Base-by-base conservation (phyloP, 2,888 invertebrate genomes). In the Leptopilina myrica region DNA sequence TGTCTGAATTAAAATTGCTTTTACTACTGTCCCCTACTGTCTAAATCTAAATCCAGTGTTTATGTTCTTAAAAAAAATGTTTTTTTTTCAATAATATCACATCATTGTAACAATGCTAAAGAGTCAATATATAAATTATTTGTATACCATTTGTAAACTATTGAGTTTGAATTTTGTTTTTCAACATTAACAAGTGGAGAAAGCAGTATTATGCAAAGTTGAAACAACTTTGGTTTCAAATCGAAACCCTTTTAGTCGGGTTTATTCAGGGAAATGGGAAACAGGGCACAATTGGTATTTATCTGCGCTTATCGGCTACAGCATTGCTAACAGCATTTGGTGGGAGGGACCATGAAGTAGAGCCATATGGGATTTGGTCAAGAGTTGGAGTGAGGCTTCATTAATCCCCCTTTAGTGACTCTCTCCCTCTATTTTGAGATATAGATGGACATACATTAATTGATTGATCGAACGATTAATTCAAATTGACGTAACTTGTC, bases 381-480 rank as follows among this genome's bases (percentile, higher is more conserved):
- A 73, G 56, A 73, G 73, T 73, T 73, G 33, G n/a, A 33, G 56
- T 9, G 56, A 40, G 53, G n/a, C 33, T 56, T 33, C 26, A 73
- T 73, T 33, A 73, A 40, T 56, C 1, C 56, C 73, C 40, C 33
- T 73, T 26, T 53, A 73, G 56, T 15, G 40, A 56, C 56, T 53
- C 33, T 53, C 20, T 20, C 20, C 49, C 33, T n/a, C 20, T n/a
- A 5, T 15, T 73, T 40, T 73, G 33, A 40, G 56, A 73, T 73
- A 73, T 9, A 73, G 56, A 53, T 73, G n/a, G 56, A 33, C 56
- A 56, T 40, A 40, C 9, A 73, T 56, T 73, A 73, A 73, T 73
- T 73, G 73, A 73, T 40, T 73, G 73, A 33, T 73, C n/a, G 11
- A 15, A 73, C 56, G 56, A 73, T 56, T 56, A 73, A 73, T 73